A percentile compares a stretch with the other conserved stretches of the same genome.
phyloP scores from a whole-genome alignment of 1,140 invertebrate species.

The Pogonomyrmex californicus region DNA sequence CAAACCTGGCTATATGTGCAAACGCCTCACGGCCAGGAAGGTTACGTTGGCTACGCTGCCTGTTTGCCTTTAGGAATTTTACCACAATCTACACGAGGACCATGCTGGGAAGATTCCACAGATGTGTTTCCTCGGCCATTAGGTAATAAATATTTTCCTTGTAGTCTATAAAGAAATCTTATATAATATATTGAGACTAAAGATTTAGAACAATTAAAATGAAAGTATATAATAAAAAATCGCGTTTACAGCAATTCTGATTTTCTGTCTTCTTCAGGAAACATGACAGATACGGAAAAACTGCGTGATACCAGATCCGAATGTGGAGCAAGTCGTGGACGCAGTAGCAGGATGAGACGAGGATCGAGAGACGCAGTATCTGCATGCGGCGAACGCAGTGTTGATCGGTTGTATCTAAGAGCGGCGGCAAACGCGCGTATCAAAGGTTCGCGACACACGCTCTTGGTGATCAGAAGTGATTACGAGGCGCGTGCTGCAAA shows the following conservation, averaged over 20 bases:
- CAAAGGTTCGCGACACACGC: slow-evolving; percentile 88
- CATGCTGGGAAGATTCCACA: slow-evolving; percentile 93
- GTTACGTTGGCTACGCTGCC: slow-evolving; percentile 91
- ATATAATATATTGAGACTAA: not conserved
- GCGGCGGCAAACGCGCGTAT: slow-evolving; percentile 86
- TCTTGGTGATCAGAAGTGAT: slow-evolving; percentile 90
- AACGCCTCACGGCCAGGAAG: slow-evolving; percentile 93
- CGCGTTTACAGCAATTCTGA: too few species aligned
- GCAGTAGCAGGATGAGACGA: slow-evolving; percentile 82
- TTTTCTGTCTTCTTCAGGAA: slow-evolving; percentile 85
- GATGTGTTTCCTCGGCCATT: slow-evolving; percentile 92
- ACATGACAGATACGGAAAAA: slow-evolving; percentile 92
- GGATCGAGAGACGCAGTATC: slow-evolving; percentile 85
- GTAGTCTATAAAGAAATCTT: not conserved
- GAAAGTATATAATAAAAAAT: too few species aligned
- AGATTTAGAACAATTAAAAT: not conserved
- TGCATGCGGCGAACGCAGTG: slow-evolving; percentile 89
- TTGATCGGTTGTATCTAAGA: slow-evolving; percentile 90
- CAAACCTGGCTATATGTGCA: slow-evolving; percentile 94
- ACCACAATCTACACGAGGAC: slow-evolving; percentile 87
- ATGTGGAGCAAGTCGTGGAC: slow-evolving; percentile 84
- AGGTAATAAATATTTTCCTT: slow-evolving; percentile 67
- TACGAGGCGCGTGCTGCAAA: slow-evolving; percentile 87
- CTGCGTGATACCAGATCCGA: slow-evolving; percentile 86
- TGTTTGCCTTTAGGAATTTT: slow-evolving; percentile 92